phyloP scores from a whole-genome alignment of 2,888 invertebrate species.

The Pachliopta kotzebuea region DNA sequence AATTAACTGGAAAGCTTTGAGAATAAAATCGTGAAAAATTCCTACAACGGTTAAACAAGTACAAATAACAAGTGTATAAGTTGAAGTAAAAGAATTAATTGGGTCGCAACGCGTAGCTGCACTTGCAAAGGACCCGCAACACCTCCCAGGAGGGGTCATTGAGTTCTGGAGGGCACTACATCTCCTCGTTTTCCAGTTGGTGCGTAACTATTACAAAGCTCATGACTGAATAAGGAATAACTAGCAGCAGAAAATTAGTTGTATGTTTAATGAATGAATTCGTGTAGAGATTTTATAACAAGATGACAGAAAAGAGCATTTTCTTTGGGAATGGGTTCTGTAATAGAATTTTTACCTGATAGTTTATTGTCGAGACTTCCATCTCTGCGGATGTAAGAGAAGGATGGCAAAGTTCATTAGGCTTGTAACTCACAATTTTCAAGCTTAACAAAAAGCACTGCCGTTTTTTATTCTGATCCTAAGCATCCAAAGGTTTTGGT shows the following conservation, averaged over 20 bases:
- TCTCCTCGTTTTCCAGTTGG: conserved; percentile 25
- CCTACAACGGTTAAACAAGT: conserved; percentile 2
- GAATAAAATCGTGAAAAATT: neutral
- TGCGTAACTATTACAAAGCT: conserved; percentile 14
- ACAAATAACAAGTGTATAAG: conserved; percentile 13
- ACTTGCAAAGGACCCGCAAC: conserved; percentile 21
- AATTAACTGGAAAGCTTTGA: neutral
- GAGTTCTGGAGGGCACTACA: conserved; percentile 21
- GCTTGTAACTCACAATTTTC: too few species aligned
- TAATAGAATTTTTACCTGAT: too few species aligned
- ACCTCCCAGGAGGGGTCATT: conserved; percentile 26
- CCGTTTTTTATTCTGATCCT: too few species aligned
- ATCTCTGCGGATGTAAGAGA: too few species aligned
- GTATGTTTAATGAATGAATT: neutral
- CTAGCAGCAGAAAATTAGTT: neutral
- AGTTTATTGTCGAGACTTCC: too few species aligned
- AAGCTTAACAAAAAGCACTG: too few species aligned
- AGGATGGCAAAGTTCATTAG: too few species aligned
- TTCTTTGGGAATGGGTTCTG: too few species aligned
- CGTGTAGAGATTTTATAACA: too few species aligned
- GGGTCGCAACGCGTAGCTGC: conserved; percentile 21
- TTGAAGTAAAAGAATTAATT: conserved; percentile 25
- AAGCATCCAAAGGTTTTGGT: too few species aligned
- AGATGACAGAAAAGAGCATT: too few species aligned
- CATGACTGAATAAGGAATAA: conserved; percentile 18